These are phyloP conservation scores for Hyperoplus immaculatus DNA, from an alignment of 2,797 vertebrate genomes.

Conservation along the genomic window DNA sequence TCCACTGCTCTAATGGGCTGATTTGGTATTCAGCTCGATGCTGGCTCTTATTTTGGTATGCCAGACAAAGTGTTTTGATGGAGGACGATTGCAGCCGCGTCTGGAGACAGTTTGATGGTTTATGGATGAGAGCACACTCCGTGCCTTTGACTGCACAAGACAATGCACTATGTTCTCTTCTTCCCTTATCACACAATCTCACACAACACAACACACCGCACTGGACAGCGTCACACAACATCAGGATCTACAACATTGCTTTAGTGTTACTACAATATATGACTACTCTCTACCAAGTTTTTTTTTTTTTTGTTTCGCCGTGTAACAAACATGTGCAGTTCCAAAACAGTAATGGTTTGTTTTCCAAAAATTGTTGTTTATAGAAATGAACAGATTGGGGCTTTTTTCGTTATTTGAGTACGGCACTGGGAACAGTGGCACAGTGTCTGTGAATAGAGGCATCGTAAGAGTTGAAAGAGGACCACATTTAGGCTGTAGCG, in stretches of 20 bases:
- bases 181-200: constrained; percentile 81
- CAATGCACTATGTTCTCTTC: constrained; percentile 88
- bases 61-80: constrained; percentile 99
- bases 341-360: constrained; percentile 70
- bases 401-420: constrained; percentile 63
- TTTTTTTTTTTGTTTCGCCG: constrained; percentile 38
- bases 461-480: constrained; percentile 88
- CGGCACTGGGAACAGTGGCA: constrained; percentile 79
- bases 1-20: constrained; percentile 96
- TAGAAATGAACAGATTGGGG: constrained; percentile 77
- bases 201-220: constrained; percentile 75
- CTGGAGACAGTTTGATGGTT: constrained; percentile 96
- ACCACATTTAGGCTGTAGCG: constrained; percentile 98
- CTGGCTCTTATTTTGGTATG: constrained; percentile 99
- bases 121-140: constrained; percentile 93
- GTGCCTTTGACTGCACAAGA: constrained; percentile 92
- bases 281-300: constrained; percentile 65
- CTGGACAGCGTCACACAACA: constrained; percentile 82
- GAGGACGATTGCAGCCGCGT: constrained; percentile 98
- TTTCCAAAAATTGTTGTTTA: constrained; percentile 74
- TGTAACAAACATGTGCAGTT: constrained; percentile 59
- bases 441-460: constrained; percentile 73
- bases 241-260: constrained; percentile 74
- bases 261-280: constrained; percentile 57
- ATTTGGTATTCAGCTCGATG: constrained; percentile 98